Percentiles rank a stretch among this genome's conserved stretches.
Conservation (phyloP, 2,888 invertebrate genomes). For the Hydriomena furcata region DNA sequence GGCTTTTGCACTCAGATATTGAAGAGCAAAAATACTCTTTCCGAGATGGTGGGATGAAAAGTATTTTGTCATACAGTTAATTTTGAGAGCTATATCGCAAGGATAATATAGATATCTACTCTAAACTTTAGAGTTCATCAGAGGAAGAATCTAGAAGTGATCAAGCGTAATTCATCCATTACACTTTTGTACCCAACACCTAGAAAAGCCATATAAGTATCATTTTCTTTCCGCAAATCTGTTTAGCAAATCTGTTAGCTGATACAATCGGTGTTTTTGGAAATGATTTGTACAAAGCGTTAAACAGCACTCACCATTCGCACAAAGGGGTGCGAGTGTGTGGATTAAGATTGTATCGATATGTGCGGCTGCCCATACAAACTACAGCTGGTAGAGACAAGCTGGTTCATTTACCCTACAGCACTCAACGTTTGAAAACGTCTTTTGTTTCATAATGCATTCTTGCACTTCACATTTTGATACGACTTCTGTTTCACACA, state of each 20-base stretch:
- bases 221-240: slow-evolving; percentile 15
- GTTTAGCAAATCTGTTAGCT: slow-evolving; percentile 16
- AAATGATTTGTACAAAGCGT: slow-evolving; percentile 34
- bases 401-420: slow-evolving; percentile 2
- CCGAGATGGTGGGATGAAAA: no score
- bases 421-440: neutral
- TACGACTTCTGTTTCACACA: no score
- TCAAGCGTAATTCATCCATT: no score
- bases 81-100: no score
- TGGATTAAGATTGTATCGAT: slow-evolving; percentile 77
- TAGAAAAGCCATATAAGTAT: neutral
- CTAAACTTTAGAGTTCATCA: no score
- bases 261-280: slow-evolving; percentile 25
- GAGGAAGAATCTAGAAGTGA: no score
- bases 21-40: no score
- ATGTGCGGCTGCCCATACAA: slow-evolving; percentile 46
- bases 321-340: slow-evolving; percentile 46
- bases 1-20: no score
- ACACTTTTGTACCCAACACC: neutral
- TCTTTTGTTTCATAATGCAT: neutral
- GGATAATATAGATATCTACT: no score
- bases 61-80: no score
- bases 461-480: no score
- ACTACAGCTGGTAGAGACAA: slow-evolving; percentile 12
- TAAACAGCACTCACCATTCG: slow-evolving; percentile 40